Percentiles rank a stretch among this genome's conserved stretches.
phyloP scores from a whole-genome alignment of 2,797 vertebrate species.

The Malacoctenus gilli region DNA sequence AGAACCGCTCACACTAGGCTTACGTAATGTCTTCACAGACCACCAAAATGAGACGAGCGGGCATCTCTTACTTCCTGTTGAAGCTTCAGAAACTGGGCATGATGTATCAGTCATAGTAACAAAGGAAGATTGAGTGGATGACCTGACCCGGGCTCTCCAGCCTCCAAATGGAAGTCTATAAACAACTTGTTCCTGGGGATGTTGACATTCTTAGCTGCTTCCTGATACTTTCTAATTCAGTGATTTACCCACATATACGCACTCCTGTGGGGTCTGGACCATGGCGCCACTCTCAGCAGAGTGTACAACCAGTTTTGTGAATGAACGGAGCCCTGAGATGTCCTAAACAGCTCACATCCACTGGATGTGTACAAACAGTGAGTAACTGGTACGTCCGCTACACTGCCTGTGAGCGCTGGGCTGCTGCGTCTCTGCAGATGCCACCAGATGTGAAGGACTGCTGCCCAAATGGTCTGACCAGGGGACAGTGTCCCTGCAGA shows the following conservation, averaged over 20 bases:
- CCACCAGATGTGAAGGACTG: no score
- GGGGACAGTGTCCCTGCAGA: no score
- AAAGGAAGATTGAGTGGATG: not conserved
- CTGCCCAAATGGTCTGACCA: no score
- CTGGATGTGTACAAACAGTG: constrained; percentile 29
- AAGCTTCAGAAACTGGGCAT: no score
- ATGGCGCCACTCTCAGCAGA: not conserved
- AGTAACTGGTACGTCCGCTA: constrained; percentile 29
- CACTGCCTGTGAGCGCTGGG: constrained; percentile 20
- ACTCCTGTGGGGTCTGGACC: not conserved
- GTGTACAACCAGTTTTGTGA: not conserved
- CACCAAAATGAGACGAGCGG: no score
- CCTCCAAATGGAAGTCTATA: not conserved
- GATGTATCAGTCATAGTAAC: no score
- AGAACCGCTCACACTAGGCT: no score
- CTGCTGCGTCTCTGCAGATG: not conserved
- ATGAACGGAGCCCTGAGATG: constrained; percentile 17
- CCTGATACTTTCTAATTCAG: constrained; percentile 26
- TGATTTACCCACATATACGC: constrained; percentile 15
- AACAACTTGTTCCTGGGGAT: not conserved
- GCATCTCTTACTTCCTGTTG: no score
- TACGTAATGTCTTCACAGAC: no score
- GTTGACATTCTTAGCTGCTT: constrained; percentile 4
- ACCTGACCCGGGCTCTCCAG: not conserved
- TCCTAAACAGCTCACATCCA: constrained; percentile 72